Base-by-base conservation (phyloP, 2,113 vertebrate genomes). In the Vulpes ferrilata region DNA sequence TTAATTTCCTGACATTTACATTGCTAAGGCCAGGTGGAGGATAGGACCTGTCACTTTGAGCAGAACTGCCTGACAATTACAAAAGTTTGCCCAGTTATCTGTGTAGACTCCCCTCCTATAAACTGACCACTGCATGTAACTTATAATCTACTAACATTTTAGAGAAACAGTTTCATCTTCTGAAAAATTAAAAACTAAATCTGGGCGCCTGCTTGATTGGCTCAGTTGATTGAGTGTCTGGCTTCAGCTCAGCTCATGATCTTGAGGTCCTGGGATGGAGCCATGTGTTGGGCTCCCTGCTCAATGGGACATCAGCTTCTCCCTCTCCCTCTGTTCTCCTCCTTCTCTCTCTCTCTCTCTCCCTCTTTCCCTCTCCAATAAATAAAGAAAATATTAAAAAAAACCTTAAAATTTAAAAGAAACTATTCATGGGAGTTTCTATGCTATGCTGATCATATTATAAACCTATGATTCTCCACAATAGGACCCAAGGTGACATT, bases 171-270 rank as follows among this genome's bases (percentile, higher is more conserved):
- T 60, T 74, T 90, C 38, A 78, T 12, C 32, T 96, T 85, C n/a
- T 90, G 48, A 92, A 74, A 95, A 81, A 43, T 67, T 74, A 48
- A 90, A 86, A 78, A 65, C 27, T 27, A 53, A 78, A 92, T 69
- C 8, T 10, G 67, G 67, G 67, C 7, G 1, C 67, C 67, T 35
- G 3, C 16, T 8, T 35, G 35, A 35, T 35, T 35, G 67, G 7
- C 8, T 35, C 67, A 69, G 32, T 35, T 19, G 32, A n/a, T 19
- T 69, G 35, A 69, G 32, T 32, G 10, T 35, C 67, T 69, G 32
- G 43, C 43, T 43, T 43, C 43, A 43, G 43, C 43, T 43, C 43
- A 43, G 43, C 43, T 43, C 43, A 43, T 43, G 43, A 43, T 43
- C 43, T 43, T 43, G 43, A 7, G 43, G 43, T 43, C 43, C 43